These are phyloP conservation scores for Drosophila putrida DNA, from an alignment of 2,888 invertebrate species.

Conservation along the genomic window DNA sequence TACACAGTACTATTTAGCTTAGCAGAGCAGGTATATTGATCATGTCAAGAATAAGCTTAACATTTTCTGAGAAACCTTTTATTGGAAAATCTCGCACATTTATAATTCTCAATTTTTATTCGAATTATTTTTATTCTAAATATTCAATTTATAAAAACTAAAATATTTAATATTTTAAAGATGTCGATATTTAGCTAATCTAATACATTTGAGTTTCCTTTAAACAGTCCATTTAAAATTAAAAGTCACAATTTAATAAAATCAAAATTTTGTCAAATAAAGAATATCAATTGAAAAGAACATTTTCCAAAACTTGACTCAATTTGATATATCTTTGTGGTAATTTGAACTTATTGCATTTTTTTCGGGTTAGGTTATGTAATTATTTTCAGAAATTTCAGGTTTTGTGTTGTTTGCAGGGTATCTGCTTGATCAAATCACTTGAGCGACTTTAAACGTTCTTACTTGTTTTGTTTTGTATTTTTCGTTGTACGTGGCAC, in stretches of 20 bases:
- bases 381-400: background rate
- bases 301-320: too few species aligned
- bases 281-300: too few species aligned
- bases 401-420: conserved; percentile 16
- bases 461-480: conserved; percentile 58
- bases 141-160: background rate
- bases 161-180: too few species aligned
- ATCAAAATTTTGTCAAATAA: too few species aligned
- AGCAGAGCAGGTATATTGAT: conserved; percentile 1
- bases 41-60: background rate
- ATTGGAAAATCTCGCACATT: background rate
- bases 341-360: too few species aligned
- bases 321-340: too few species aligned
- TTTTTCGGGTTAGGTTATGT: background rate
- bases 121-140: background rate
- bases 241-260: too few species aligned
- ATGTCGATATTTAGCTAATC: too few species aligned
- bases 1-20: conserved; percentile 11
- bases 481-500: conserved; percentile 76
- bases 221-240: too few species aligned
- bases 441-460: conserved; percentile 17
- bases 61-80: background rate
- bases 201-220: too few species aligned
- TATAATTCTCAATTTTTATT: background rate
- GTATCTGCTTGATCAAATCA: conserved; percentile 27